Evolutionary conservation across 2,113 vertebrate genomes (phyloP).

Genomic region (Cyanoderma ruficeps): DNA sequence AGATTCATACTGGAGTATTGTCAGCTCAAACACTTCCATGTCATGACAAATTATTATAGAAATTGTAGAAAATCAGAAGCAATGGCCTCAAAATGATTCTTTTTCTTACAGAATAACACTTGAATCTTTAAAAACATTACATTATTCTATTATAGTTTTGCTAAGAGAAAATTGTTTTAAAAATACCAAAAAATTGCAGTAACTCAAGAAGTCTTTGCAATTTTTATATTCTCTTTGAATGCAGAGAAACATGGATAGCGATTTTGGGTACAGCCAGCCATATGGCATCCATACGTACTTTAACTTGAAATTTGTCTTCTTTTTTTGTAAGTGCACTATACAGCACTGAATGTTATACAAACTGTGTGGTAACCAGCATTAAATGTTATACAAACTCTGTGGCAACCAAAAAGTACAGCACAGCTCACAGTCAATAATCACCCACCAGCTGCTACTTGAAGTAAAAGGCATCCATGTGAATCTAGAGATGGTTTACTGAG

Average conservation of each 20-base stretch:
- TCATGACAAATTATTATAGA: not conserved
- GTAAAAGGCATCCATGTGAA: not conserved
- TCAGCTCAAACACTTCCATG: not conserved
- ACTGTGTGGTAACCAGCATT: not conserved
- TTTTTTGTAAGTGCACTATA: not conserved
- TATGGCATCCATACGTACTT: not conserved
- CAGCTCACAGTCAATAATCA: not conserved
- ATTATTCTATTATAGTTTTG: not conserved
- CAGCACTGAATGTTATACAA: not conserved
- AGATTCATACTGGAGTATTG: not conserved
- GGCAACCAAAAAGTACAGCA: not conserved
- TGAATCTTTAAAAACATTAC: not conserved
- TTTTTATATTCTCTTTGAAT: not conserved
- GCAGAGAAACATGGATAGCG: not conserved
- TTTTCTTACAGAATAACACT: not conserved
- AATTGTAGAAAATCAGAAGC: not conserved
- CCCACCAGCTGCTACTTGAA: not conserved
- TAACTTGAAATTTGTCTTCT: not conserved
- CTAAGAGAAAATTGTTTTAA: not conserved
- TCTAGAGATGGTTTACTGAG: not conserved
- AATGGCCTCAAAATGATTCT: not conserved
- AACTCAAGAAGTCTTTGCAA: not conserved
- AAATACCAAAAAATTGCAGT: not conserved
- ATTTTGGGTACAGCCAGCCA: not conserved
- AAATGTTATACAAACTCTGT: not conserved